These are phyloP conservation scores for Forbesichthys papilliferus DNA, from an alignment of 2,113 vertebrate genomes.

Conservation along the genomic window DNA sequence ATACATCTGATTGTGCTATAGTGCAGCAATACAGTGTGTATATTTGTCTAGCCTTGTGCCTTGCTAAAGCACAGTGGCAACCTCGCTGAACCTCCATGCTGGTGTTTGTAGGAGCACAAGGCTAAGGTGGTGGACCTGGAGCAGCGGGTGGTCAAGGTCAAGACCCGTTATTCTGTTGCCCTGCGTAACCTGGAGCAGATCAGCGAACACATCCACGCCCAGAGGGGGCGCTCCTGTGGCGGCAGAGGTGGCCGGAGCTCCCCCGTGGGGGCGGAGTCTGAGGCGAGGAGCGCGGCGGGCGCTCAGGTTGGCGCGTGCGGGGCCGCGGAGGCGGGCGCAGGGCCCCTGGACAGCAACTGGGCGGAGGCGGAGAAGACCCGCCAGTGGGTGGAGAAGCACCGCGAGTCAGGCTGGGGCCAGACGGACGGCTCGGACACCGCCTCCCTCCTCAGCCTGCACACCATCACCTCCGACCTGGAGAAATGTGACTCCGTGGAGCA, in stretches of 20 bases:
- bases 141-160: conserved; percentile 81
- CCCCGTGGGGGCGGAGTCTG: conserved; percentile 73
- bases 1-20: no score
- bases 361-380: conserved; percentile 66
- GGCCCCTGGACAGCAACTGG: conserved; percentile 58
- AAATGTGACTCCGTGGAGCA: conserved; percentile 92
- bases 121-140: conserved; percentile 84
- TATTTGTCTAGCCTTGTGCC: no score
- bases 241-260: conserved; percentile 70
- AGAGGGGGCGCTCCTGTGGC: conserved; percentile 60
- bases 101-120: conserved; percentile 84
- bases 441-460: conserved; percentile 85
- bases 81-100: not conserved
- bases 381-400: conserved; percentile 73
- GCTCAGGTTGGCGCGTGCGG: conserved; percentile 29
- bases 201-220: conserved; percentile 90
- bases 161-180: conserved; percentile 86
- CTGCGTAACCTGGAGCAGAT: conserved; percentile 90
- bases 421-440: conserved; percentile 71
- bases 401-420: conserved; percentile 68
- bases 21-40: no score
- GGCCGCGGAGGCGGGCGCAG: conserved; percentile 16
- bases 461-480: conserved; percentile 87
- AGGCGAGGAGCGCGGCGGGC: conserved; percentile 27
- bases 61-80: not conserved